Conservation (phyloP, 2,888 invertebrate species). For the Zygothrica quintamaculata region DNA sequence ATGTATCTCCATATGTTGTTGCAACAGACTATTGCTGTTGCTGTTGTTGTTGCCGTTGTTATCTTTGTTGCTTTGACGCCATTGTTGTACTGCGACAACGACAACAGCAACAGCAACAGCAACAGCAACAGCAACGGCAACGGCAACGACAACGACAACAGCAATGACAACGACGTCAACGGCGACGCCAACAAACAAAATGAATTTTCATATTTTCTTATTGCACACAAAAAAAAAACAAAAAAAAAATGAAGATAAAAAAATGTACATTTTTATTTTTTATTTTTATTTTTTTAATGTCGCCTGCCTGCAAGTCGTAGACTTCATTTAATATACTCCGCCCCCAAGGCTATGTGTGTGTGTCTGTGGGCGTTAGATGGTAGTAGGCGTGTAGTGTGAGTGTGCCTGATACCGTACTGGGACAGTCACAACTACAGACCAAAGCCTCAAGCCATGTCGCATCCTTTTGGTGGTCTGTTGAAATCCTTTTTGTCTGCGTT, state of each 20-base stretch:
- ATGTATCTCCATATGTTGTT: conserved; percentile 20
- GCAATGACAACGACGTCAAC: neutral
- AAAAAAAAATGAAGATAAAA: conserved; percentile 13
- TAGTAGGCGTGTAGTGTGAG: neutral
- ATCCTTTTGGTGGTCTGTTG: conserved; percentile 45
- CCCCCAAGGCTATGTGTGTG: conserved; percentile 33
- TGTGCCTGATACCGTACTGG: conserved; percentile 29
- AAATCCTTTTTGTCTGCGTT: conserved; percentile 54
- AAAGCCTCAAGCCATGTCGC: conserved; percentile 69
- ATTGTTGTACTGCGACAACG: conserved; percentile 63
- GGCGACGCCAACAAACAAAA: conserved; percentile 40
- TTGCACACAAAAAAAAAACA: conserved; percentile 32
- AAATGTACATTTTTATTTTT: neutral
- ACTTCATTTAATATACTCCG: conserved; percentile 74
- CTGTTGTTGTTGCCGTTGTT: conserved; percentile 22
- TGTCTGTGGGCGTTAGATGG: neutral
- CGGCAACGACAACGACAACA: neutral
- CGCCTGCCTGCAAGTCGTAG: conserved; percentile 56
- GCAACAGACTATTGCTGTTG: conserved; percentile 66
- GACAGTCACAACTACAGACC: conserved; percentile 68
- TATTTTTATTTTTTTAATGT: conserved; percentile 28
- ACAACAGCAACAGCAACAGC: neutral
- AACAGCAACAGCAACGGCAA: neutral
- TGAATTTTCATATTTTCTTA: conserved; percentile 79
- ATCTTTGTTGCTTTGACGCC: conserved; percentile 64